These are phyloP conservation scores for Latrodectus geometricus DNA, from an alignment of 1,140 invertebrate species.

Conservation along the genomic window DNA sequence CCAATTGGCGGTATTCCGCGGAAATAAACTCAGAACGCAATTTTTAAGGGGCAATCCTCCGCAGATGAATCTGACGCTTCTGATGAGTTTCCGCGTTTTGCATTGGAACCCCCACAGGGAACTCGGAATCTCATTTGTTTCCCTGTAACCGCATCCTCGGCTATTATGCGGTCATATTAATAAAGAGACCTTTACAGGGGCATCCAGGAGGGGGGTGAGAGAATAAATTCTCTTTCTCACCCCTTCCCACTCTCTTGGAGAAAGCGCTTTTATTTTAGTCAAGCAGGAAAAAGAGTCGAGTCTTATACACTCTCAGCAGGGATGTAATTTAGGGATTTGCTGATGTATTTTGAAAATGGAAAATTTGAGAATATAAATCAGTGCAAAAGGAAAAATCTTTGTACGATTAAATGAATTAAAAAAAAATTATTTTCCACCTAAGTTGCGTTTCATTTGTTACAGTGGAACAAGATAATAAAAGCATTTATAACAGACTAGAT, in stretches of 20 bases:
- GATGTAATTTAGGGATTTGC: not conserved
- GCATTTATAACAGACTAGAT: too few relatives aligned
- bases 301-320: not conserved
- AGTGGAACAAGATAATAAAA: too few relatives aligned
- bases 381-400: too few relatives aligned
- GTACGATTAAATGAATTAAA: too few relatives aligned
- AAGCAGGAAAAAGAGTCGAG: not conserved
- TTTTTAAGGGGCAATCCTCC: not conserved
- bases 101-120: conserved; percentile 22
- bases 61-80: conserved; percentile 37
- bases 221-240: too few relatives aligned
- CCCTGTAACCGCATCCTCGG: conserved; percentile 47
- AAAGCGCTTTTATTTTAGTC: too few relatives aligned
- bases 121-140: conserved; percentile 31
- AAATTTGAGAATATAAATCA: not conserved
- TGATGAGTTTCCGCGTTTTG: not conserved
- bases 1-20: too few relatives aligned
- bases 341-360: not conserved
- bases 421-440: too few relatives aligned
- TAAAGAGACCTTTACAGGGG: conserved; percentile 9
- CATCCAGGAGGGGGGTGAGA: not conserved
- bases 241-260: too few relatives aligned
- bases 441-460: too few relatives aligned
- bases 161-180: conserved; percentile 57
- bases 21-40: too few relatives aligned